A percentile compares a stretch with the other conserved stretches of the same genome.
These are phyloP conservation scores for Lutraria rhynchaena DNA, from an alignment of 1,140 invertebrate genomes.

Conservation along the genomic window DNA sequence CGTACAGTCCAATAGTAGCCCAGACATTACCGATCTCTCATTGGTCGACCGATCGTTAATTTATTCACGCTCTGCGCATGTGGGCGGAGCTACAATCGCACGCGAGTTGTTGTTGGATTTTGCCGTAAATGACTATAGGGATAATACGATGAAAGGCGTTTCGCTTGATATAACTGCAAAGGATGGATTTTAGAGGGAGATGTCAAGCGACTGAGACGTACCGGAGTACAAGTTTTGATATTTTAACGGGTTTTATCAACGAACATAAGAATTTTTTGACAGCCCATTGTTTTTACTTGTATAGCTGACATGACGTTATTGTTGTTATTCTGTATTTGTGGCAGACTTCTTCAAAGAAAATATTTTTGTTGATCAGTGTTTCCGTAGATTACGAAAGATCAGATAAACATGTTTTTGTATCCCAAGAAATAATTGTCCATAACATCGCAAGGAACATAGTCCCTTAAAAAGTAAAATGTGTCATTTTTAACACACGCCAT, in stretches of 20 bases:
- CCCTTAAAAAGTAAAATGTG: no score
- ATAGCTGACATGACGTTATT: not conserved
- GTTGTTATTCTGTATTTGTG: not conserved
- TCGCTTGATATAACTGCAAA: slow-evolving; percentile 13
- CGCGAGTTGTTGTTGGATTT: slow-evolving; percentile 36
- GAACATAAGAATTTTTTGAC: slow-evolving; percentile 14
- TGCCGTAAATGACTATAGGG: slow-evolving; percentile 16
- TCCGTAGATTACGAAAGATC: no score
- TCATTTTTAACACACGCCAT: no score
- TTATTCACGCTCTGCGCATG: slow-evolving; percentile 53
- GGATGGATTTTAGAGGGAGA: slow-evolving; percentile 32
- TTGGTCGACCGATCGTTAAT: slow-evolving; percentile 45
- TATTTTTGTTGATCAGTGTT: no score
- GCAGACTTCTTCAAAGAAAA: no score
- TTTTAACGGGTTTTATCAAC: slow-evolving; percentile 19
- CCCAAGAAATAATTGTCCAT: no score
- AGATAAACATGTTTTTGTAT: no score
- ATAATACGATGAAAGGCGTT: slow-evolving; percentile 29
- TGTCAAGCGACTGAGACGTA: not conserved
- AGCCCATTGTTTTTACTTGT: slow-evolving; percentile 32
- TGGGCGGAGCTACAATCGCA: slow-evolving; percentile 32
- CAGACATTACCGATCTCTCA: not conserved
- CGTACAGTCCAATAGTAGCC: not conserved
- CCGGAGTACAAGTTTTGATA: slow-evolving; percentile 6
- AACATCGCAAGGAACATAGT: no score